Base-by-base conservation (phyloP, 1,140 invertebrate species). In the Hyles euphorbiae region DNA sequence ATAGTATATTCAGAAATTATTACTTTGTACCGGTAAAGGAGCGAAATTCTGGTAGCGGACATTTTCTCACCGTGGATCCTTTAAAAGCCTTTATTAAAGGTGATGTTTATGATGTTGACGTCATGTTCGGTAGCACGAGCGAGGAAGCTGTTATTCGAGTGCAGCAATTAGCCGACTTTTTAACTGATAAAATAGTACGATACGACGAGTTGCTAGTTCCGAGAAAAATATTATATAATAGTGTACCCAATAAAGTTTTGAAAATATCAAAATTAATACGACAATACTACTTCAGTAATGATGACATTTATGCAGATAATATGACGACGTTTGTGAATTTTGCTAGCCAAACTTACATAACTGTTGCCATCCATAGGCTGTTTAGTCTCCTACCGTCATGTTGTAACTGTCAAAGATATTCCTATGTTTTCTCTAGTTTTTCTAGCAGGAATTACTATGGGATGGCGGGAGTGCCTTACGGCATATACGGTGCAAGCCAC, bases 71-170 rank as follows among this genome's bases (percentile, higher is more conserved):
- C 3, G 66, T 82, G 60, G 52, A 72, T 53, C 76, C 82, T 9
- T 55, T 67, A 11, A 53, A 79, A 44, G 56, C 74, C 5, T 65
- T 88, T 10, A 52, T 67, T 22, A 53, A 79, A 44, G 81, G 89
- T 55, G 71, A 77, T 5, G 90, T 89, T 52, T 67, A 90, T 33
- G 82, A 90, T 55, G 80, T 93, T 33, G 92, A 92, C 3, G 76
- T 90, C 10, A 82, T 93, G 3, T 65, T 91, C 22, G 93, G 93
- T 3, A 82, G 90, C 32, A 91, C 83, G 59, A 73, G 53, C 46
- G 64, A 85, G 43, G 93, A 94, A 83, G 89, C 90, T n/a, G 34
- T 69, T 2, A 43, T 54, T n/a, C n/a, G 84, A 5, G 58, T 61
- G 34, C 53, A 10, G 2, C 9, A 9, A 9, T 11, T 48, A 5